Percentiles rank a stretch among this genome's conserved stretches.
Conservation (phyloP, 2,888 invertebrate genomes). For the Amphipoea lucens region DNA sequence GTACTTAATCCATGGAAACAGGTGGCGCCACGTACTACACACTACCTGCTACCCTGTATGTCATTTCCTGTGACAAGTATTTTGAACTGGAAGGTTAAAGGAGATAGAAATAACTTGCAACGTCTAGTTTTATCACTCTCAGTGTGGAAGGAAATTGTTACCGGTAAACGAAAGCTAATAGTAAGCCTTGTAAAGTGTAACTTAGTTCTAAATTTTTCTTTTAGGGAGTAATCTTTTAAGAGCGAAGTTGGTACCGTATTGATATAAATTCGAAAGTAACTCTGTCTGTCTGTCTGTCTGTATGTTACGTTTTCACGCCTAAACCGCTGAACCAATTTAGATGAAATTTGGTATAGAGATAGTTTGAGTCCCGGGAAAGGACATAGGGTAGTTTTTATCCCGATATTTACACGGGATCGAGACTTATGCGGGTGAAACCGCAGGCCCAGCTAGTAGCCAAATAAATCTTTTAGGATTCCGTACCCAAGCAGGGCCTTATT, state of each 20-base stretch:
- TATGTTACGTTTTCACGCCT: too few species aligned
- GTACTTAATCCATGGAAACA: too few species aligned
- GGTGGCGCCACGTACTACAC: background rate
- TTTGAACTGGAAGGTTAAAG: background rate
- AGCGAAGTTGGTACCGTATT: background rate
- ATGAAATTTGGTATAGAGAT: too few species aligned
- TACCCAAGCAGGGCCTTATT: background rate
- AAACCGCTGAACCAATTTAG: too few species aligned
- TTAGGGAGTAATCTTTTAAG: background rate
- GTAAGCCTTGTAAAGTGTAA: background rate
- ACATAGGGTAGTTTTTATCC: too few species aligned
- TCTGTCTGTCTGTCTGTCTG: too few species aligned
- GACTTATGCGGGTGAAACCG: too few species aligned
- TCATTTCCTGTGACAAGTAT: background rate
- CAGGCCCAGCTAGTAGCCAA: background rate
- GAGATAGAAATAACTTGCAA: background rate
- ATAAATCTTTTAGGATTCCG: conserved; percentile 8
- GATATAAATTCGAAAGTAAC: background rate
- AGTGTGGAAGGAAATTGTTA: background rate
- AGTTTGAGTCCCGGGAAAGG: too few species aligned
- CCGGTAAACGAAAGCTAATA: background rate
- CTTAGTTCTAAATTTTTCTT: background rate
- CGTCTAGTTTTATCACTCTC: background rate
- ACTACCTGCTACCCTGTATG: background rate
- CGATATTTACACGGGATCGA: too few species aligned